These are phyloP conservation scores for Bujurquina vittata DNA, from an alignment of 2,113 vertebrate species.

Conservation along the genomic window DNA sequence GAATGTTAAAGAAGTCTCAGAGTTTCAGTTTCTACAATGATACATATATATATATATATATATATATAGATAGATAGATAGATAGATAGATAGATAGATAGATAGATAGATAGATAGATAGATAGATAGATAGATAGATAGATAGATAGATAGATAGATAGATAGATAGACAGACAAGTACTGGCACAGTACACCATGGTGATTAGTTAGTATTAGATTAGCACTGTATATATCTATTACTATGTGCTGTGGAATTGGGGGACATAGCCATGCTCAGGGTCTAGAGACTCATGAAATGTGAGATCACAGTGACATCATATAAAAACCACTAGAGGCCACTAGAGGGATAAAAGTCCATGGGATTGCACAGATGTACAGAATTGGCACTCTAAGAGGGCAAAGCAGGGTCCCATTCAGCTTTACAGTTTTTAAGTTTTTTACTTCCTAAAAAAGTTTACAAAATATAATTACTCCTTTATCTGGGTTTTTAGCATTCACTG, in stretches of 20 bases:
- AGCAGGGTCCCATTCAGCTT: neutral
- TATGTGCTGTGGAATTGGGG: neutral
- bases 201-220: neutral
- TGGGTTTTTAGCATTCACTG: neutral
- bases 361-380: neutral
- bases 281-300: neutral
- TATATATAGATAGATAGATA: too few relatives aligned
- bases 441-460: neutral
- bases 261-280: neutral
- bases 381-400: neutral
- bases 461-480: neutral
- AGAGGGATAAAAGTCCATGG: slow-evolving; percentile 41
- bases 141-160: too few relatives aligned
- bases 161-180: neutral
- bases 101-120: too few relatives aligned
- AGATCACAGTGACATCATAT: slow-evolving; percentile 8
- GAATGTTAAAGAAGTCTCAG: too few relatives aligned
- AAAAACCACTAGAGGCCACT: slow-evolving; percentile 73
- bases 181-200: neutral
- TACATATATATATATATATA: neutral
- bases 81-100: neutral
- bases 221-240: neutral
- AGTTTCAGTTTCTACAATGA: too few relatives aligned
- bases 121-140: too few relatives aligned
- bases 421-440: neutral